Base-by-base conservation (phyloP, 2,797 vertebrate species). In the Hemitrygon akajei region DNA sequence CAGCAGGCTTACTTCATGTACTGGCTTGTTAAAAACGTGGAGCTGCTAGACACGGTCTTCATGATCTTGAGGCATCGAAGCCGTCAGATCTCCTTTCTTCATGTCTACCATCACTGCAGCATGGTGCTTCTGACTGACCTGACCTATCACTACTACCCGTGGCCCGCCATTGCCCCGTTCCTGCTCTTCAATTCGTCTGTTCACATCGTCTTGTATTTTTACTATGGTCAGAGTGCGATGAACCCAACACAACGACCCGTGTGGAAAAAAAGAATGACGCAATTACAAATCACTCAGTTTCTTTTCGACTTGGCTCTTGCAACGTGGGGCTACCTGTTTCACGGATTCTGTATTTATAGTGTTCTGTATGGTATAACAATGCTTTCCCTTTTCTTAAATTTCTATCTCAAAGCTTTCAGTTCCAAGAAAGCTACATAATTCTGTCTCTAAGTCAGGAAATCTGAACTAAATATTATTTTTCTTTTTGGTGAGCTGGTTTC, bases 41-140 rank as follows among this genome's bases (percentile, higher is more conserved):
- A 93, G 18, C 40, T 93, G 12, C 91, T 93, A 16, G 91, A 93
- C 10, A 93, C 91, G 1, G 91, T 93, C 91, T 93, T 93, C 71
- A 93, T 93, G 91, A 76, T 93, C 71, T n/a, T 93, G 47, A 93
- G 91, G 30, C 91, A 93, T 27, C 69, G 73, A n/a, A 93, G 76
- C 37, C 91, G 91, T 58, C 91, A 93, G 71, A 76, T 93, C 40
- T 93, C 91, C 71, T 93, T 93, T 40, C 91, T 93, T n/a, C 91
- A 93, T 1, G 40, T 76, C 40, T 93, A 76, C 25, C 91, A 93
- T 2, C 91, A 93, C 12, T 76, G 91, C 37, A 93, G 91, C 40
- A 93, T 93, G 91, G 11, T 93, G 69, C 27, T 93, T 25, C 91
- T 93, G 40, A 93, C 91, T 63, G 91, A 93, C 11, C 91, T 93